Evolutionary conservation across 2,797 vertebrate species (phyloP).

Genomic region (Gobionotothen gibberifrons): DNA sequence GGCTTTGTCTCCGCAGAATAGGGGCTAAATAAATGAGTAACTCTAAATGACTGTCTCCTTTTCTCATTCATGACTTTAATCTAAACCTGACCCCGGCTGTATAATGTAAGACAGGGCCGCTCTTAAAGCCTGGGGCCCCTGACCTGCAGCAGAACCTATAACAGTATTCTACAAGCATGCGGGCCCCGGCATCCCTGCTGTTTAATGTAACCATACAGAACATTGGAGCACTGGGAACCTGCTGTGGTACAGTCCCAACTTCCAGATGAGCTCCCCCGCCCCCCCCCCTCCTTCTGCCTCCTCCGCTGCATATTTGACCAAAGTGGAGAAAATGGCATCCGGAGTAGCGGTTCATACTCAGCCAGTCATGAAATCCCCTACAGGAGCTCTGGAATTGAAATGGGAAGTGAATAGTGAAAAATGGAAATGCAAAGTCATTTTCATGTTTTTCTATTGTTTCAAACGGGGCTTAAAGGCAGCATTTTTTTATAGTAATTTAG

Average conservation of each 20-base stretch:
- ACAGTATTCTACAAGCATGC: slow-evolving; percentile 52
- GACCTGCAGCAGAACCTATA: slow-evolving; percentile 64
- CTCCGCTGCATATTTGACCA: slow-evolving; percentile 60
- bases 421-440: slow-evolving; percentile 71
- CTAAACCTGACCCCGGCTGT: slow-evolving; percentile 76
- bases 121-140: slow-evolving; percentile 55
- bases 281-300: slow-evolving; percentile 31
- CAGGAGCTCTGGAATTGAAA: slow-evolving; percentile 76
- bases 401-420: slow-evolving; percentile 76
- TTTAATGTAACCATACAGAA: slow-evolving; percentile 69
- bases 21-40: slow-evolving; percentile 84
- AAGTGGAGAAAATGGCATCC: slow-evolving; percentile 60
- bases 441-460: slow-evolving; percentile 62
- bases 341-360: slow-evolving; percentile 72
- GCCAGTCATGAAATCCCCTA: slow-evolving; percentile 79
- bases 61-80: slow-evolving; percentile 84
- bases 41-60: slow-evolving; percentile 84
- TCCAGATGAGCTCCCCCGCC: slow-evolving; percentile 63
- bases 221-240: slow-evolving; percentile 59
- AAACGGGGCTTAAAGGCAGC: slow-evolving; percentile 23
- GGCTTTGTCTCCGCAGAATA: slow-evolving; percentile 81
- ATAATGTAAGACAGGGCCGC: slow-evolving; percentile 68
- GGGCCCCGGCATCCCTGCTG: slow-evolving; percentile 55
- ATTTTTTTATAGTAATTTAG: slow-evolving; percentile 43
- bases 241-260: slow-evolving; percentile 67